These are phyloP conservation scores for Anoura caudifer DNA, from an alignment of 2,113 vertebrate genomes.

Conservation along the genomic window DNA sequence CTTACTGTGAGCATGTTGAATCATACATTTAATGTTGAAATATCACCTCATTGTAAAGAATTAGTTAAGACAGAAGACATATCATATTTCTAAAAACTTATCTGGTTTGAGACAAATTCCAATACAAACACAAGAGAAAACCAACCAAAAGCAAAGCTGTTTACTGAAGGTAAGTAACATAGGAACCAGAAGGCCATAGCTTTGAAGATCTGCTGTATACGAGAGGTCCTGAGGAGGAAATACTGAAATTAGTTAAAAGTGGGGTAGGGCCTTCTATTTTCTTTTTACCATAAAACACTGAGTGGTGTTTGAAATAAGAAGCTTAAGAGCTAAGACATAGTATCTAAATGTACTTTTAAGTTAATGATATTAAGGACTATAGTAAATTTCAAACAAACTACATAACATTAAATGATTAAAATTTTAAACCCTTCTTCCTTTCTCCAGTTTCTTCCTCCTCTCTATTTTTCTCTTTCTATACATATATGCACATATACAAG, in stretches of 20 bases:
- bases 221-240: constrained; percentile 59
- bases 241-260: constrained; percentile 69
- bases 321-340: constrained; percentile 33
- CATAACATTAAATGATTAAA: background rate
- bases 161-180: constrained; percentile 69
- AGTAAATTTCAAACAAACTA: background rate
- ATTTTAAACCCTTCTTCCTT: background rate
- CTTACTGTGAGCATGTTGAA: constrained; percentile 43
- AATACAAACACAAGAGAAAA: background rate
- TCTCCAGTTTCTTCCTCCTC: background rate
- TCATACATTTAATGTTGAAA: constrained; percentile 63
- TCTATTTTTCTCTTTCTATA: background rate
- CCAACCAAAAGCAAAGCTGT: constrained; percentile 60
- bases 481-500: background rate
- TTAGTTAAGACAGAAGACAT: constrained; percentile 66
- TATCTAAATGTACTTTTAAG: background rate
- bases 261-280: constrained; percentile 58
- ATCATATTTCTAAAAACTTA: constrained; percentile 45
- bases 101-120: constrained; percentile 57
- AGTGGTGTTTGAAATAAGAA: constrained; percentile 61
- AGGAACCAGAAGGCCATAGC: constrained; percentile 56
- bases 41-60: constrained; percentile 24
- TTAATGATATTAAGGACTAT: background rate
- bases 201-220: constrained; percentile 64
- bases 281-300: constrained; percentile 67